phyloP scores from a whole-genome alignment of 2,888 invertebrate genomes.

The Drosophila vallismaia region DNA sequence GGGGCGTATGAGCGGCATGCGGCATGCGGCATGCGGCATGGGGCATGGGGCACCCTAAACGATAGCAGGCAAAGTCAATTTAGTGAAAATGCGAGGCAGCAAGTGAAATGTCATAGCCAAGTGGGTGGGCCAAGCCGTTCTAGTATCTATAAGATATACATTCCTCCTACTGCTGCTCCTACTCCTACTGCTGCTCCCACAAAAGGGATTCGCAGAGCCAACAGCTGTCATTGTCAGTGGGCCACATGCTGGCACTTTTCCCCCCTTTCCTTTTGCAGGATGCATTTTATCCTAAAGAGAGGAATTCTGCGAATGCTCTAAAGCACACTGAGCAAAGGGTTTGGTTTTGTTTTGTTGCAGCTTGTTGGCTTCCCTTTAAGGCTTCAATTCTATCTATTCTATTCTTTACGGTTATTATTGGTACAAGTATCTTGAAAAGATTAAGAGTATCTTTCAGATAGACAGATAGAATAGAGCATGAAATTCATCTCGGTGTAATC shows the following conservation, averaged over 20 bases:
- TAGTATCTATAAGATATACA: background rate
- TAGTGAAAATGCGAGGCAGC: slow-evolving; percentile 66
- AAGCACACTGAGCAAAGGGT: background rate
- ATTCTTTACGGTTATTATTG: background rate
- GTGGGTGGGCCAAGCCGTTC: slow-evolving; percentile 4
- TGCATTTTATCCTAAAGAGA: slow-evolving; percentile 21
- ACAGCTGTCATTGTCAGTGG: slow-evolving; percentile 45
- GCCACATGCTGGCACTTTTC: slow-evolving; percentile 28
- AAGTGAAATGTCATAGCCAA: slow-evolving; percentile 54
- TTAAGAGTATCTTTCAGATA: too few relatives aligned
- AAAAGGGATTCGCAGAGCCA: slow-evolving; percentile 6
- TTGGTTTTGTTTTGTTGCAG: background rate
- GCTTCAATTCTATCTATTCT: too few relatives aligned
- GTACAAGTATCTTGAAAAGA: background rate
- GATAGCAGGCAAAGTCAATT: slow-evolving; percentile 67
- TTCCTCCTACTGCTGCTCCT: background rate
- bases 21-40: background rate
- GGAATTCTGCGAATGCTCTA: background rate
- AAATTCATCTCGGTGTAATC: background rate
- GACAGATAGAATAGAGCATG: too few relatives aligned
- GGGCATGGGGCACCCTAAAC: slow-evolving; percentile 30
- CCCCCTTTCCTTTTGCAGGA: slow-evolving; percentile 3
- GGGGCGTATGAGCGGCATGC: background rate
- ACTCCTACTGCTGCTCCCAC: background rate
- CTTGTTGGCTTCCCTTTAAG: background rate